Conservation (phyloP, 2,888 invertebrate species). For the Erebia aethiops region DNA sequence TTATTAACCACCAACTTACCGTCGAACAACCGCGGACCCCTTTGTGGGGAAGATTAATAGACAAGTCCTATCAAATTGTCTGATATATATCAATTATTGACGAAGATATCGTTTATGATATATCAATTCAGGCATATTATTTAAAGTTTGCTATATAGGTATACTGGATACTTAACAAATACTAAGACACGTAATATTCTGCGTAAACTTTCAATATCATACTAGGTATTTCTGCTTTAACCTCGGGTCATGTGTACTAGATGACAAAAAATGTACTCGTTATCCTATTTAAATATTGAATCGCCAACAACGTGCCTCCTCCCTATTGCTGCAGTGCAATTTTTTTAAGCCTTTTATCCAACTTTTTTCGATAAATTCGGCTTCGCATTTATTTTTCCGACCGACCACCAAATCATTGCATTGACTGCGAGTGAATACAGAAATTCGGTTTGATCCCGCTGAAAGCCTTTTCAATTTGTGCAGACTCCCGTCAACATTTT, state of each 20-base stretch:
- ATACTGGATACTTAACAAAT: too few relatives aligned
- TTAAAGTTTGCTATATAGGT: too few relatives aligned
- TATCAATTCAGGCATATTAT: too few relatives aligned
- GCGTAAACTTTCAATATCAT: too few relatives aligned
- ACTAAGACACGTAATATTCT: too few relatives aligned
- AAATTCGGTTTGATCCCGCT: constrained; percentile 33
- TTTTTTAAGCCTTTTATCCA: constrained; percentile 9
- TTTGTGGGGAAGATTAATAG: constrained; percentile 36
- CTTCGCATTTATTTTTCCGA: constrained; percentile 33
- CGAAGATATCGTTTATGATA: constrained; percentile 14
- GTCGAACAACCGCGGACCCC: constrained; percentile 20
- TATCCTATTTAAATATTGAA: background rate
- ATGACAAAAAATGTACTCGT: too few relatives aligned
- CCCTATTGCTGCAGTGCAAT: constrained; percentile 10
- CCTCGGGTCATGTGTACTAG: too few relatives aligned
- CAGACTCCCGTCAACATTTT: constrained; percentile 36
- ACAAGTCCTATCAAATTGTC: constrained; percentile 28
- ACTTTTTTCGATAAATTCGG: constrained; percentile 21
- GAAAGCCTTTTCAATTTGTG: constrained; percentile 41
- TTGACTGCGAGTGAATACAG: constrained; percentile 36
- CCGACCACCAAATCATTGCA: constrained; percentile 38
- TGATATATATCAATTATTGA: constrained; percentile 22
- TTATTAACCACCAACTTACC: constrained; percentile 57
- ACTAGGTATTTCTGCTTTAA: too few relatives aligned
- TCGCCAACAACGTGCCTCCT: background rate